Conservation (phyloP, 2,113 vertebrate species). For the Leptobrachium leishanense region DNA sequence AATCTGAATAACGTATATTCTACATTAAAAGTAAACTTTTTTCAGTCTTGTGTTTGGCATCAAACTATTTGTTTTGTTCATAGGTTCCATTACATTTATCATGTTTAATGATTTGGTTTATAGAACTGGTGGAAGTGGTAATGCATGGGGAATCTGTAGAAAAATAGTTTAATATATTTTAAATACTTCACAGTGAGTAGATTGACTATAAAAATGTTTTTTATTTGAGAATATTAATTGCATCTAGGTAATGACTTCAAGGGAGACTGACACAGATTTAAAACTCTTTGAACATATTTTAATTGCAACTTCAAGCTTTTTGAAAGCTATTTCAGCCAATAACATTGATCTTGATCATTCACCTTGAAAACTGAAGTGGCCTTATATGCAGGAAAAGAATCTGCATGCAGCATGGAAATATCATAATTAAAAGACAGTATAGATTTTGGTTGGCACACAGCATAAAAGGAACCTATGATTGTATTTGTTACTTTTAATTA, state of each 20-base stretch:
- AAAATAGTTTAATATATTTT: background rate
- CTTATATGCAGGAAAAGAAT: too few species aligned
- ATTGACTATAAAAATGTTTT: background rate
- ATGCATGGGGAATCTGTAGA: background rate
- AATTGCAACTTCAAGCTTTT: conserved; percentile 2
- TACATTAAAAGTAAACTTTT: too few species aligned
- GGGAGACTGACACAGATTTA: conserved; percentile 13
- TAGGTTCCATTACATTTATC: too few species aligned
- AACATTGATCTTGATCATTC: conserved; percentile 25
- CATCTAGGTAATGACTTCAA: conserved; percentile 6
- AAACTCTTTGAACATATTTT: conserved; percentile 14
- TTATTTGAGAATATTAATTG: conserved; percentile 29
- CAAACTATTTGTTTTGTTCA: too few species aligned
- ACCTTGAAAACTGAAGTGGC: conserved; percentile 18
- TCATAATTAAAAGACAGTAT: too few species aligned
- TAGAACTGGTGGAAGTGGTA: background rate
- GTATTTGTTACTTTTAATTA: too few species aligned
- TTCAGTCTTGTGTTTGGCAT: too few species aligned
- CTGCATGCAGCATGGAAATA: background rate
- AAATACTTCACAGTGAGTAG: background rate
- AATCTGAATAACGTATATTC: too few species aligned
- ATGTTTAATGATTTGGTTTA: too few species aligned
- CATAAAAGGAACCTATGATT: too few species aligned
- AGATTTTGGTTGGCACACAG: too few species aligned
- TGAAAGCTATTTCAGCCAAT: conserved; percentile 6